Conservation (phyloP, 2,797 vertebrate genomes). For the Sebastes itinus region DNA sequence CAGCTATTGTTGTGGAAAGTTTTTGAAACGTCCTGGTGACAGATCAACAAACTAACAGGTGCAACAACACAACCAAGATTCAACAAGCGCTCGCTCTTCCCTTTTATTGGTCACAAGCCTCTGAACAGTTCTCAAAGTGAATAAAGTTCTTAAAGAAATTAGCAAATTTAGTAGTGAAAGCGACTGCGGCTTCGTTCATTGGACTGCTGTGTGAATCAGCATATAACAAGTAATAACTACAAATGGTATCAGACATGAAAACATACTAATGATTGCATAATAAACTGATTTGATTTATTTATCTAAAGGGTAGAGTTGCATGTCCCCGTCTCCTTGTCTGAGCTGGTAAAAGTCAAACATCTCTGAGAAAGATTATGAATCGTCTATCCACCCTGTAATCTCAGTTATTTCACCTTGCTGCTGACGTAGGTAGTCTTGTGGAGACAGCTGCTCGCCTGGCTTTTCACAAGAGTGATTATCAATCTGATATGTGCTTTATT, state of each 20-base stretch:
- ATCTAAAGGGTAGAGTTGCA: slow-evolving; percentile 7
- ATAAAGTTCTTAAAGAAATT: background rate
- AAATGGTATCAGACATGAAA: background rate
- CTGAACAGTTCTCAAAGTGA: background rate
- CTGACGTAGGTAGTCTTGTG: slow-evolving; percentile 52
- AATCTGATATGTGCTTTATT: slow-evolving; percentile 52
- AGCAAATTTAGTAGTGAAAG: background rate
- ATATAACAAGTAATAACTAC: background rate
- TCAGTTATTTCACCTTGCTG: slow-evolving; percentile 57
- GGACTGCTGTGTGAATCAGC: background rate
- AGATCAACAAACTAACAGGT: slow-evolving; percentile 53
- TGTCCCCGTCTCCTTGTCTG: slow-evolving; percentile 22
- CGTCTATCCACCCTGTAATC: slow-evolving; percentile 43
- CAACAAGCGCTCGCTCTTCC: background rate
- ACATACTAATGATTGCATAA: background rate
- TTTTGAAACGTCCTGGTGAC: slow-evolving; percentile 19
- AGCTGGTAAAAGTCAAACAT: slow-evolving; percentile 47
- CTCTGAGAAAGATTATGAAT: slow-evolving; percentile 46
- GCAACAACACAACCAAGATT: slow-evolving; percentile 50
- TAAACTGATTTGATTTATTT: slow-evolving; percentile 10
- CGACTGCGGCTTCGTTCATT: background rate
- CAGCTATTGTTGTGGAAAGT: slow-evolving; percentile 8
- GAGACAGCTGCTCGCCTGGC: slow-evolving; percentile 45
- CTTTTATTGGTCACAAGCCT: background rate
- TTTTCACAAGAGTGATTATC: slow-evolving; percentile 46